Base-by-base conservation (phyloP, 2,797 vertebrate genomes). In the Oreortyx pictus region DNA sequence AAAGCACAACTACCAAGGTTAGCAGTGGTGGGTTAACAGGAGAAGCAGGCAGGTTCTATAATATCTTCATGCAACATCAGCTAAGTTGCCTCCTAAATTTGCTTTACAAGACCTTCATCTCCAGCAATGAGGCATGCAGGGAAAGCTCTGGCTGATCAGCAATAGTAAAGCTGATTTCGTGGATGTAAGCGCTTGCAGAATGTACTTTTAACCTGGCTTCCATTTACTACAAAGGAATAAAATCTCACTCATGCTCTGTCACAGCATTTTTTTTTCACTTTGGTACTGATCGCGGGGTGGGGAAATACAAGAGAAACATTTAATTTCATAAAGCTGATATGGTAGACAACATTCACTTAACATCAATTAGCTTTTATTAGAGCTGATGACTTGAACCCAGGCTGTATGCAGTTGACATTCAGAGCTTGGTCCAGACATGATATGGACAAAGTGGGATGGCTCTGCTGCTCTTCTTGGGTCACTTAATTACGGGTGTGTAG, bases 321-420 rank as follows among this genome's bases (percentile, higher is more conserved):
- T 91, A 54, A 93, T 94, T 86, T 77, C 78, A 49, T 81, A 47
- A 91, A 80, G 43, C 43, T 66, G 92, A 41, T n/a, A 10, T 1
- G 11, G 59, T 3, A 90, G 89, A 67, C 67, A 88, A 88, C 84
- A 70, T 49, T 86, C 54, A 90, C 70, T 94, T 96, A 82, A 93
- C 91, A 92, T 41, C 94, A 94, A 89, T 95, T 95, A 95, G 23
- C 56, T 90, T 44, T 68, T 83, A 57, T 66, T 78, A 35, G 0
- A 89, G 84, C 50, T 80, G 70, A 29, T 94, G 81, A 93, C 93
- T 78, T 87, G 85, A 72, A 62, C 60, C 49, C 64, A 64, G 59
- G 76, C 66, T 78, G 47, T 3, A 47, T 2, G 35, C 62, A 85
- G 4, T 50, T 93, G 92, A 17, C 76, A 81, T 76, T 86, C 66